phyloP scores from a whole-genome alignment of 2,113 vertebrate species.

The Chlamydotis undulata region DNA sequence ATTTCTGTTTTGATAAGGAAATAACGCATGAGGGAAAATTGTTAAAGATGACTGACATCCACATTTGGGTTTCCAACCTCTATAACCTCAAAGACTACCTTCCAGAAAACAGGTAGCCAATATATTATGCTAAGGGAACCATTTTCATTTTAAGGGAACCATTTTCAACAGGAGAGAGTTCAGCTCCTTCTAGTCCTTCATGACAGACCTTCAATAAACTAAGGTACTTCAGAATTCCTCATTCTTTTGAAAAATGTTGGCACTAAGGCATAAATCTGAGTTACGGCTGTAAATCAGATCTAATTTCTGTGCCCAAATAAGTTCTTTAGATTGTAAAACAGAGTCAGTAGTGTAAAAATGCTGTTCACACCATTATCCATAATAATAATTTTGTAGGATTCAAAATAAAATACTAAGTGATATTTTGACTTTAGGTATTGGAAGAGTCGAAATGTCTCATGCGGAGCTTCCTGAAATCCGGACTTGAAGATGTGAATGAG shows the following conservation, averaged over 20 bases:
- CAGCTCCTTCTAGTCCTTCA: not conserved
- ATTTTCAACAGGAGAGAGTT: not conserved
- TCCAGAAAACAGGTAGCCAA: not conserved
- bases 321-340: not conserved
- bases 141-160: not conserved
- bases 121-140: not conserved
- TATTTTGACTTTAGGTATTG: constrained; percentile 81
- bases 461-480: constrained; percentile 88
- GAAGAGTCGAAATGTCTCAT: constrained; percentile 96
- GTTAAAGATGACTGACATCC: not conserved
- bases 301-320: not conserved
- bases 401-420: not conserved
- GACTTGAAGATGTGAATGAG: constrained; percentile 94
- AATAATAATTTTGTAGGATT: not conserved
- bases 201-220: not conserved
- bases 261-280: not conserved
- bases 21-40: not conserved
- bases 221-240: not conserved
- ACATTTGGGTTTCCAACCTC: not conserved
- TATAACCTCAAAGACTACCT: not conserved
- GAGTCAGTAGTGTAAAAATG: not conserved
- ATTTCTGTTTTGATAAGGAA: not conserved
- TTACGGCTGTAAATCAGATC: not conserved
- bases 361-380: rapidly evolving
- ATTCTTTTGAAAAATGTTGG: not conserved